phyloP scores from a whole-genome alignment of 2,888 invertebrate species.

The Sericinus montela region DNA sequence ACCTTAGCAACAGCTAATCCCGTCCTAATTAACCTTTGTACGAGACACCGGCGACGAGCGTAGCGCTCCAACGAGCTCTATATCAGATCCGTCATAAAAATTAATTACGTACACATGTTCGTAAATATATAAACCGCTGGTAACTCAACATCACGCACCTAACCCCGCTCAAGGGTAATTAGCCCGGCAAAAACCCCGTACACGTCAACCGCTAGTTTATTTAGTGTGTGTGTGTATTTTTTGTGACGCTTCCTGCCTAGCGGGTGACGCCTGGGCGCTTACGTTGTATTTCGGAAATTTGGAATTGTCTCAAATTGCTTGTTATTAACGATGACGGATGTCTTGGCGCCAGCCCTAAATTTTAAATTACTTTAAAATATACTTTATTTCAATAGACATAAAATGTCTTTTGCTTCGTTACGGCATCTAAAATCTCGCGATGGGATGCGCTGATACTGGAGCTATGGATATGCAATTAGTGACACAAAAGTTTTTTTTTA shows the following conservation, averaged over 20 bases:
- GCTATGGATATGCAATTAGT: constrained; percentile 72
- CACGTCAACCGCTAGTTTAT: constrained; percentile 72
- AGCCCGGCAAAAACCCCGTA: constrained; percentile 58
- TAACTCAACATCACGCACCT: constrained; percentile 57
- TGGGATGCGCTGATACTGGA: constrained; percentile 72
- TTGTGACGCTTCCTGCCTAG: constrained; percentile 70
- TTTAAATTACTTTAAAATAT: constrained; percentile 24
- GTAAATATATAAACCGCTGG: constrained; percentile 74
- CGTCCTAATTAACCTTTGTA: constrained; percentile 57
- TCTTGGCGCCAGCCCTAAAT: constrained; percentile 65
- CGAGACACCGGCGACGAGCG: constrained; percentile 56
- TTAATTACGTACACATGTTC: constrained; percentile 78
- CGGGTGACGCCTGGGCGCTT: constrained; percentile 66
- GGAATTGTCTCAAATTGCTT: constrained; percentile 77
- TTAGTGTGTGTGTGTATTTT: constrained; percentile 69
- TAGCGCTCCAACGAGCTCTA: constrained; percentile 64
- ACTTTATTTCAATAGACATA: constrained; percentile 30
- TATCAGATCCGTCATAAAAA: constrained; percentile 77
- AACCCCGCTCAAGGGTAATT: constrained; percentile 43
- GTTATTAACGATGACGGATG: constrained; percentile 79
- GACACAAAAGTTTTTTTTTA: constrained; percentile 47
- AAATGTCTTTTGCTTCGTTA: constrained; percentile 27
- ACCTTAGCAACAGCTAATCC: constrained; percentile 40
- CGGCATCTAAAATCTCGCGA: constrained; percentile 45
- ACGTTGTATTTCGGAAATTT: constrained; percentile 72